Percentiles rank a stretch among this genome's conserved stretches.
Evolutionary conservation across 2,888 invertebrate genomes (phyloP).

Genomic region (Enoplolaimus lenunculus): DNA sequence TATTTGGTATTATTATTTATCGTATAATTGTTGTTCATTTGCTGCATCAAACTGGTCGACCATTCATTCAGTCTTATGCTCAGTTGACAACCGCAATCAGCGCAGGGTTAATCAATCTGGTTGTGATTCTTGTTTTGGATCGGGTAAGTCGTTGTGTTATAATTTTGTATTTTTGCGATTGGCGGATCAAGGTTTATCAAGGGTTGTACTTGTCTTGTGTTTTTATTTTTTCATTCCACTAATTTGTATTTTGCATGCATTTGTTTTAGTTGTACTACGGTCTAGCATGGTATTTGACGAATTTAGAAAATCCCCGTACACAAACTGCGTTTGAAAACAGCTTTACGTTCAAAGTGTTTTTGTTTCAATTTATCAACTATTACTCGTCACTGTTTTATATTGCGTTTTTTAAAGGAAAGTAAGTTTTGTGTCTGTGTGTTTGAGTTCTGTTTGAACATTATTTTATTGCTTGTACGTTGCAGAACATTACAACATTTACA

Average conservation of each 20-base stretch:
- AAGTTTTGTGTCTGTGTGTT: constrained; percentile 16
- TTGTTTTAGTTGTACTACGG: constrained; percentile 58
- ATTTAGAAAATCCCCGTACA: constrained; percentile 55
- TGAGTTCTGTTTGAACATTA: neutral
- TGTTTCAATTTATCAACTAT: constrained; percentile 87
- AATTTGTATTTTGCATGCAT: no score
- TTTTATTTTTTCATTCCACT: no score
- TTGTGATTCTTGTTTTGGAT: constrained; percentile 80
- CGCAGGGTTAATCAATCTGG: constrained; percentile 78
- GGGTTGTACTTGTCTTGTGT: no score
- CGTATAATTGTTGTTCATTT: constrained; percentile 56
- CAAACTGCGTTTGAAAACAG: constrained; percentile 91
- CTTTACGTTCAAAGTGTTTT: constrained; percentile 77
- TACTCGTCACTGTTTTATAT: constrained; percentile 93
- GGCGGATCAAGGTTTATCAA: no score
- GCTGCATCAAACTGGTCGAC: constrained; percentile 33
- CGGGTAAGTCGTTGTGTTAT: no score
- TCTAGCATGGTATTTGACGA: constrained; percentile 68
- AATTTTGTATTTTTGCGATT: no score
- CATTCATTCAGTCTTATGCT: constrained; percentile 47
- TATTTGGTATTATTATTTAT: constrained; percentile 85
- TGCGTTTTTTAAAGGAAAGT: constrained; percentile 60
- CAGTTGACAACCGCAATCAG: constrained; percentile 82
- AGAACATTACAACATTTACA: no score
- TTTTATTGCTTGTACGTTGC: no score